phyloP scores from a whole-genome alignment of 1,140 invertebrate species.

The Drosophila arizonae region DNA sequence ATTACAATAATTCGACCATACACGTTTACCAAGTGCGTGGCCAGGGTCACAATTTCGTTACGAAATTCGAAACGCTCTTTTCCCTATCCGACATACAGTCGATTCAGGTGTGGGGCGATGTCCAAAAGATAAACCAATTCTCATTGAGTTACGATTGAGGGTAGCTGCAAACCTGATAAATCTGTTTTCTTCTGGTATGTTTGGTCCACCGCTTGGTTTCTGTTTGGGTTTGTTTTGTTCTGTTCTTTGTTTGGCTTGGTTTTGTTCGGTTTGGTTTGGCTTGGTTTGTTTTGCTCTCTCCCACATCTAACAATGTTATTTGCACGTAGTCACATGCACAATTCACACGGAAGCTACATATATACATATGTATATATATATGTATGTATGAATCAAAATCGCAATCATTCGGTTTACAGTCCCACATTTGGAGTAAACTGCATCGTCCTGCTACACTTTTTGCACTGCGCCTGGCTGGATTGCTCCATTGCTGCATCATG shows the following conservation, averaged over 20 bases:
- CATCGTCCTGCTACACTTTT: not conserved
- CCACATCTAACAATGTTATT: slow-evolving; percentile 20
- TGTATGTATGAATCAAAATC: not conserved
- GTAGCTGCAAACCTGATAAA: slow-evolving; percentile 8
- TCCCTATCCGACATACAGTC: slow-evolving; percentile 58
- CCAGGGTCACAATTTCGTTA: slow-evolving; percentile 59
- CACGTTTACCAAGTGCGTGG: slow-evolving; percentile 60
- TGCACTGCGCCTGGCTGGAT: slow-evolving; percentile 1
- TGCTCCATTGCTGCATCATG: not conserved
- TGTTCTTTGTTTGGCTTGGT: not conserved
- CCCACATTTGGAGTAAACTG: not conserved
- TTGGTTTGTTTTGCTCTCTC: slow-evolving; percentile 18
- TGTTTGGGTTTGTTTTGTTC: slow-evolving; percentile 18
- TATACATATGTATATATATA: not conserved
- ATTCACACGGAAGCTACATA: slow-evolving; percentile 8
- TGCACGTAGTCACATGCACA: slow-evolving; percentile 21
- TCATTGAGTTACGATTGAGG: slow-evolving; percentile 61
- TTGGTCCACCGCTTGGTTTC: slow-evolving; percentile 3
- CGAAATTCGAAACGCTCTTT: slow-evolving; percentile 51
- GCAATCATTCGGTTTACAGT: slow-evolving; percentile 17
- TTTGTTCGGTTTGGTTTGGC: slow-evolving; percentile 11
- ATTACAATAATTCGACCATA: slow-evolving; percentile 60
- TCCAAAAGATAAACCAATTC: slow-evolving; percentile 67
- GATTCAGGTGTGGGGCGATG: slow-evolving; percentile 78
- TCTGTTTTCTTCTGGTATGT: not conserved